A percentile compares a stretch with the other conserved stretches of the same genome.
Evolutionary conservation across 2,888 invertebrate species (phyloP).

Genomic region (Amiota minor): DNA sequence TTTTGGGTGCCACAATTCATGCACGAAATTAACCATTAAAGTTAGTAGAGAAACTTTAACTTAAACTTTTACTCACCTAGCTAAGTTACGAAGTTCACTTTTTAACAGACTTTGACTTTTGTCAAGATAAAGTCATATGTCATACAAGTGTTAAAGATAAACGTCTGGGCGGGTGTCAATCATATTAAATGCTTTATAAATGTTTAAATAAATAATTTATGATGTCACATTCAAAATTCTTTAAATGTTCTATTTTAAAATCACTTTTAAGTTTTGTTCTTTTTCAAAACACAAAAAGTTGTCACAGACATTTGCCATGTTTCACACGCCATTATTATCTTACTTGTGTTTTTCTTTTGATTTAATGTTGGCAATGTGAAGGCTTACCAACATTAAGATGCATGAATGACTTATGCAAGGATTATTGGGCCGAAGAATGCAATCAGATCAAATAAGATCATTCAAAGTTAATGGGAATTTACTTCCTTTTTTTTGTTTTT

Average conservation of each 20-base stretch:
- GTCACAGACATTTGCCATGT: neutral
- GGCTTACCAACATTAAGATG: neutral
- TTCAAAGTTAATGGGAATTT: too few relatives aligned
- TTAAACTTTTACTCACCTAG: neutral
- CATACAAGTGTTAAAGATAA: neutral
- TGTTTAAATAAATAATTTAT: constrained; percentile 15
- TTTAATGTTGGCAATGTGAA: neutral
- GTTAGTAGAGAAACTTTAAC: neutral
- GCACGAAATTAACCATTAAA: constrained; percentile 9
- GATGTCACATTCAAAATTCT: neutral
- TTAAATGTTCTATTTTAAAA: too few relatives aligned
- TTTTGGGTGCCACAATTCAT: neutral
- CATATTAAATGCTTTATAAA: constrained; percentile 1
- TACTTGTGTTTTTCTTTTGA: neutral
- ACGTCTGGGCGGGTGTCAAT: constrained; percentile 2
- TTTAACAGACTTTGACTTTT: neutral
- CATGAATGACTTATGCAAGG: constrained; percentile 4
- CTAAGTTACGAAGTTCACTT: neutral
- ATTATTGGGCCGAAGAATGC: neutral
- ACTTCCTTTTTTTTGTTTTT: too few relatives aligned
- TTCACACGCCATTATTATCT: neutral
- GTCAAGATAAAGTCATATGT: constrained; percentile 2
- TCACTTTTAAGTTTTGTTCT: too few relatives aligned
- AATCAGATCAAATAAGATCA: too few relatives aligned
- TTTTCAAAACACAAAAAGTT: too few relatives aligned